Base-by-base conservation (phyloP, 2,888 invertebrate species). In the Deroplatys truncata region DNA sequence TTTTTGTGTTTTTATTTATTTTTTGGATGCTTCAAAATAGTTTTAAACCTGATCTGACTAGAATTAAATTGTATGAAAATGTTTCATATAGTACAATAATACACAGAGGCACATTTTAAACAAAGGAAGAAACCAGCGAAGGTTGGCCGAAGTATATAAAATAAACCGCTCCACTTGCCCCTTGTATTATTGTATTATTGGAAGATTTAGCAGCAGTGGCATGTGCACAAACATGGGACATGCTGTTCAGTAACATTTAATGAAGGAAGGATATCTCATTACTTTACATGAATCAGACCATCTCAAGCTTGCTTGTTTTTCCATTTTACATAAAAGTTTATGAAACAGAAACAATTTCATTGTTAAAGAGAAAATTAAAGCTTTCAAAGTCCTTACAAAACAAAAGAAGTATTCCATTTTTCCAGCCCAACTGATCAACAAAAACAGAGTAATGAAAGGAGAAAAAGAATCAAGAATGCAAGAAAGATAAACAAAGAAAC, bases 101-200 rank as follows among this genome's bases (percentile, higher is more conserved):
- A 83, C 87, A 87, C 2, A n/a, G 83, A 87, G 83, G 87, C 28
- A 82, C 83, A 35, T 35, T n/a, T 87, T 82, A 82, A 31, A 87
- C 35, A 87, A 87, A 87, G 49, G 35, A 29, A 43, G 35, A 29
- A 35, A 72, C 56, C 56, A 72, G 56, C 5, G 13, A 43, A 43
- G 43, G 43, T 43, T 43, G 43, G 43, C 43, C 7, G 56, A 72
- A 25, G 56, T 72, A 72, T 72, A 72, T 25, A 72, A 72, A 72
- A 20, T 72, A 72, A 72, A 72, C 20, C 15, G 20, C 25, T 72
- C 56, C 25, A 72, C 56, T 20, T 72, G 56, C 83, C 83, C 82
- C 83, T n/a, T 82, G 87, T 87, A 87, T 87, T 83, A 83, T 83
- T 87, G 87, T 87, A 87, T 28, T 87, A 87, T 20, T 72, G 56